A percentile compares a stretch with the other conserved stretches of the same genome.
phyloP scores from a whole-genome alignment of 2,888 invertebrate genomes.

The Chesias legatella region DNA sequence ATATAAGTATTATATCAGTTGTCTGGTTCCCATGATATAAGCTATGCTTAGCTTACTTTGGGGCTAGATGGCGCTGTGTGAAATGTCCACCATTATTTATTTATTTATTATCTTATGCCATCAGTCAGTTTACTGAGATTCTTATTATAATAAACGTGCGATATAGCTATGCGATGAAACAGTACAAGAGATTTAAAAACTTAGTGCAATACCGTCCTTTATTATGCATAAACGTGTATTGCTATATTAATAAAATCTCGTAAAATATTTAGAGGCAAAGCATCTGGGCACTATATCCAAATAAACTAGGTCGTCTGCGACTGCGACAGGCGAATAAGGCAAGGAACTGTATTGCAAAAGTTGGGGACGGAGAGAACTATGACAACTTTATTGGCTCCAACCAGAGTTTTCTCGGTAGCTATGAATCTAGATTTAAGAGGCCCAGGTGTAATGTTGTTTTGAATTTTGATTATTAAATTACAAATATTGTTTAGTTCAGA shows the following conservation, averaged over 20 bases:
- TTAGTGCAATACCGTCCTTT: too few species aligned
- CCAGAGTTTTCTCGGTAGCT: constrained; percentile 25
- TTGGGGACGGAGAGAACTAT: constrained; percentile 25
- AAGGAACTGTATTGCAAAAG: constrained; percentile 29
- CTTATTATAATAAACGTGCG: too few species aligned
- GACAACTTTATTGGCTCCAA: constrained; percentile 29
- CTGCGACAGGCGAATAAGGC: constrained; percentile 22
- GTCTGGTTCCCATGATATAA: too few species aligned
- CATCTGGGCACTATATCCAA: constrained; percentile 24
- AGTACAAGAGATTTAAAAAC: too few species aligned
- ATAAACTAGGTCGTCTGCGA: constrained; percentile 30
- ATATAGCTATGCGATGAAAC: too few species aligned
- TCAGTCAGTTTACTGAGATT: too few species aligned
- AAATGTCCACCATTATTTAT: too few species aligned
- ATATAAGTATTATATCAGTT: too few species aligned
- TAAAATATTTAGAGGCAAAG: constrained; percentile 24
- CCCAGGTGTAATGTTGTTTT: constrained; percentile 13
- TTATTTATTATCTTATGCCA: too few species aligned
- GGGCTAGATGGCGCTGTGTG: too few species aligned
- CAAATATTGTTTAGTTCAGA: background rate
- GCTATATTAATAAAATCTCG: constrained; percentile 19
- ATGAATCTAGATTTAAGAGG: constrained; percentile 27
- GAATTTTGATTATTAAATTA: constrained; percentile 3
- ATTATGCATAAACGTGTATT: constrained; percentile 1
- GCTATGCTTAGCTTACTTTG: too few species aligned